Evolutionary conservation across 2,797 vertebrate species (phyloP), one percentile per base, ranked within the genome.

Genomic region (Cynodonichthys magdalenae): DNA sequence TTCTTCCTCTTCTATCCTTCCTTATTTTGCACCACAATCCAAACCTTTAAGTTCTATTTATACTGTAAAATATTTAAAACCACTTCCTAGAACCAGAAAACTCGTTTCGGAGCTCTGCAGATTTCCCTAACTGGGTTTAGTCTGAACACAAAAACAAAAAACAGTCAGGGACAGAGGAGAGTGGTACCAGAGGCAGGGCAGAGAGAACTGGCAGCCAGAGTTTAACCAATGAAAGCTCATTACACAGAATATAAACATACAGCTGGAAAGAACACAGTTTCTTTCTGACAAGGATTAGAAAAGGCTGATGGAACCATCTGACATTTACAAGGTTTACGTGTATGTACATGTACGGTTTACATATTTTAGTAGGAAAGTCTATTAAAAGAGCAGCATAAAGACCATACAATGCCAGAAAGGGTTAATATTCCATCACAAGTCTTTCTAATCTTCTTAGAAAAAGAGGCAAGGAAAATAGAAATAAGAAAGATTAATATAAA

Each of bases 371-470:
- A 50, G 69, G 36, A 90, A 87, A 91, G 87, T 87, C 77, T 84
- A 86, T 89, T 90, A 89, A 39, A 67, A 34, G 9, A 34, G 81
- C 15, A 76, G 71, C 57, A 74, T 54, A 62, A 49, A 66, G 77
- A 77, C 58, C 67, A 75, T 85, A 84, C 68, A 74, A 79, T 55
- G 58, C 81, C 53, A 59, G 78, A 68, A 83, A 81, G 79, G 83
- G 82, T 86, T 84, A 90, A 90, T 88, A 89, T 89, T 90, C 87
- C 84, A 86, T 87, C 91, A 92, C 88, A 91, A 91, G 83, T 87
- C 74, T 46, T 59, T 51, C 71, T 92, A 93, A 93, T 92, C 90
- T 87, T 80, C 84, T 92, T 86, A 84, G 63, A 65, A 63, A 63
- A 29, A 48, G 54, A 20, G 66, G 12, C n/a, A 24, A 29, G 53